Evolutionary conservation across 2,888 invertebrate genomes (phyloP), one percentile per base, ranked within the genome.

Genomic region (Cancer borealis): DNA sequence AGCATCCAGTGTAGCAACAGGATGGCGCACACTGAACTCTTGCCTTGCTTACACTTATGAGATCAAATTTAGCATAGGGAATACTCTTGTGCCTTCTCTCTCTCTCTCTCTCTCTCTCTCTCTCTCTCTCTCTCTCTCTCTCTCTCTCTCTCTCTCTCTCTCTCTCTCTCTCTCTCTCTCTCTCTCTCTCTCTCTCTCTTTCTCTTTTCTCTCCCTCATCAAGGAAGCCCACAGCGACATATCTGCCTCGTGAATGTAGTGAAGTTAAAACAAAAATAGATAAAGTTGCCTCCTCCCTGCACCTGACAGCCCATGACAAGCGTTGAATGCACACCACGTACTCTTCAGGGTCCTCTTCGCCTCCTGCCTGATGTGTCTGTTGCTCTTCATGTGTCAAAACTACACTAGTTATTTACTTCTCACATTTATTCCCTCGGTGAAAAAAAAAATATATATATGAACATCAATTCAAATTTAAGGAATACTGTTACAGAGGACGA

Each of bases 141-240:
- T 66, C 60, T 66, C 60, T 66, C 60, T 66, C 60, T 66, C 60
- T 66, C 60, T 66, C 60, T 66, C 60, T 66, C 60, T 66, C 60
- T 66, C 12, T 66, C 60, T 66, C 60, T 66, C 12, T 66, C 60
- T 66, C 60, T 60, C 60, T 60, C 60, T 60, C 60, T 60, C 60
- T 60, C 60, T 60, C 60, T 60, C 60, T 60, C 60, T 60, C 66
- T 66, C 66, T 66, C 66, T 66, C 66, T 66, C 66, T 66, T n/a
- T 66, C 66, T 66, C 66, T 66, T n/a, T 66, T n/a, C n/a, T 66
- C 66, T 21, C n/a, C n/a, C n/a, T 66, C 66, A 66, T 66, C n/a
- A n/a, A 66, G 66, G 14, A n/a, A 66, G n/a, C 66, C n/a, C 3
- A 17, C 66, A n/a, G n/a, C 6, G 3, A 66, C 4, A 66, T 66